A percentile compares a stretch with the other conserved stretches of the same genome.
Evolutionary conservation across 2,113 vertebrate species (phyloP).

Genomic region (Atrichornis clamosus): DNA sequence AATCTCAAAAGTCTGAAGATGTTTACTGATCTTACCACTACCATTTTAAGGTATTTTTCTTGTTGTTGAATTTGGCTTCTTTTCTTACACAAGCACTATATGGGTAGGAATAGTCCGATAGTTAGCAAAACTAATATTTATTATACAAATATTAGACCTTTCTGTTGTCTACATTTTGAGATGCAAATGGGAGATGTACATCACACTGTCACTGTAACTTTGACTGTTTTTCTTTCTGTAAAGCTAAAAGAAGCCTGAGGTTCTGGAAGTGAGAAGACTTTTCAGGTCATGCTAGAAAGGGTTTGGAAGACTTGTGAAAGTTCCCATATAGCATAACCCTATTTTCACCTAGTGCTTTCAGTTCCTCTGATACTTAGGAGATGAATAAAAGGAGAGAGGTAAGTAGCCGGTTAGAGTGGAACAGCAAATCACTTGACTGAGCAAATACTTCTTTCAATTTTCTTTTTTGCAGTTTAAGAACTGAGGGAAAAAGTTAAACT

Average conservation of each 20-base stretch:
- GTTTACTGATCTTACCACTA: background rate
- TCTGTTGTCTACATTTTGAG: background rate
- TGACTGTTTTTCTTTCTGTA: background rate
- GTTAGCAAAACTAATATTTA: background rate
- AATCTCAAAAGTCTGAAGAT: background rate
- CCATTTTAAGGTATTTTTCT: background rate
- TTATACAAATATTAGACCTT: background rate
- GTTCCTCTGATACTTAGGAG: background rate
- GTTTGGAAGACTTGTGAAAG: background rate
- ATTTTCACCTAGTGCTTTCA: background rate
- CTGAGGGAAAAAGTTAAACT: background rate
- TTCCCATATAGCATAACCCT: background rate
- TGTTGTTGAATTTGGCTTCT: background rate
- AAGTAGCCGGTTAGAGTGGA: background rate
- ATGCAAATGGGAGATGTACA: background rate
- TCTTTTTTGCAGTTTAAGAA: background rate
- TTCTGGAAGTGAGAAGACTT: background rate
- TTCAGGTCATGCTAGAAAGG: background rate
- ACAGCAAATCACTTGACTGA: background rate
- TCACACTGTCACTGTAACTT: background rate
- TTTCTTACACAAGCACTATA: background rate
- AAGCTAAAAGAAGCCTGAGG: background rate
- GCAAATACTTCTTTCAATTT: background rate
- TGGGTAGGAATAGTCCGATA: background rate
- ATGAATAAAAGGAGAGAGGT: background rate